Percentiles rank a stretch among this genome's conserved stretches.
These are phyloP conservation scores for Rhysida immarginata DNA, from an alignment of 1,140 invertebrate genomes.

Conservation along the genomic window DNA sequence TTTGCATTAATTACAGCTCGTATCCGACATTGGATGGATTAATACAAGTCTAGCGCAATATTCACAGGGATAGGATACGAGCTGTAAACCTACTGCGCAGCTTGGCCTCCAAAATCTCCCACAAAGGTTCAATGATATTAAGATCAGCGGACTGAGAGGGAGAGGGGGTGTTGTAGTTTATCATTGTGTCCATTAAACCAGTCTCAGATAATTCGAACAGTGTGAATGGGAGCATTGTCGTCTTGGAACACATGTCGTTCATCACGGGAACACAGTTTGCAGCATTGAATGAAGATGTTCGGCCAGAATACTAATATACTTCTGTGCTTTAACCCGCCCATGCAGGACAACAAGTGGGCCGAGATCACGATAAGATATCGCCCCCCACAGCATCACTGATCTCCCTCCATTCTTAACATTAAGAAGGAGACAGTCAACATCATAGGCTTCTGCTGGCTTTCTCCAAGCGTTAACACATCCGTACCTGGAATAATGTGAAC, in stretches of 20 bases:
- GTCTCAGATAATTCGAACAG: conserved; percentile 2
- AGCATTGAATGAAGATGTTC: conserved; percentile 4
- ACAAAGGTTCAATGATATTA: background rate
- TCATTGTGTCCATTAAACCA: conserved; percentile 4
- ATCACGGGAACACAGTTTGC: conserved; percentile 5
- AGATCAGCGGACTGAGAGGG: background rate
- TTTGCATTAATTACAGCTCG: background rate
- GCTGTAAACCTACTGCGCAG: background rate
- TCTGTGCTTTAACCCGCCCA: background rate
- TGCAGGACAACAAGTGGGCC: conserved; percentile 9
- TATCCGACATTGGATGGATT: background rate
- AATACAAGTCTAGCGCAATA: background rate
- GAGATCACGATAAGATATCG: conserved; percentile 2
- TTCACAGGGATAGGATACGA: background rate
- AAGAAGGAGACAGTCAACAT: conserved; percentile 1
- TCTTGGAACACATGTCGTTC: conserved; percentile 7
- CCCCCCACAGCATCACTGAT: conserved; percentile 7
- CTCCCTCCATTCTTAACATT: conserved; percentile 9
- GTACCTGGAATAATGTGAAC: conserved; percentile 7
- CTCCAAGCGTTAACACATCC: conserved; percentile 6
- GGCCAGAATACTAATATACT: conserved; percentile 8
- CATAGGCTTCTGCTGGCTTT: conserved; percentile 8
- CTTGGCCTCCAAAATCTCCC: background rate
- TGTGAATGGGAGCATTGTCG: conserved; percentile 9
- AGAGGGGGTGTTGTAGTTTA: conserved; percentile 3